Percentiles rank a stretch among this genome's conserved stretches.
These are phyloP conservation scores for Calephelis nemesis DNA, from an alignment of 1,140 invertebrate species.

Conservation along the genomic window DNA sequence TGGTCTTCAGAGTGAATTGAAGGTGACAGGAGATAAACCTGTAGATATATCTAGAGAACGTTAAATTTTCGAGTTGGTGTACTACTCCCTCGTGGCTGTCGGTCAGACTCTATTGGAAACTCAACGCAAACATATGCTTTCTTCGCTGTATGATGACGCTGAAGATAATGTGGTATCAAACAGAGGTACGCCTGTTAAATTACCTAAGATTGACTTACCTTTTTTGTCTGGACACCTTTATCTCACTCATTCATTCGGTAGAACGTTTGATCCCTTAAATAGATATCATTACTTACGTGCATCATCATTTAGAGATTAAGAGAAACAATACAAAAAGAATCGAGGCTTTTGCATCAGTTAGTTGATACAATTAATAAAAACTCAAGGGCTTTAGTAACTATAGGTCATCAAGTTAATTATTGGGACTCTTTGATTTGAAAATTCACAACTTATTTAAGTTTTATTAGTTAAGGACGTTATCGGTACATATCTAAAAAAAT, in stretches of 20 bases:
- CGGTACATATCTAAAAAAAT: slow-evolving; percentile 22
- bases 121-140: background rate
- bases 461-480: slow-evolving; percentile 27
- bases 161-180: background rate
- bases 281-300: too few species aligned
- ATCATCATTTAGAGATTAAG: too few species aligned
- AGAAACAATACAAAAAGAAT: slow-evolving; percentile 28
- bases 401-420: slow-evolving; percentile 22
- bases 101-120: background rate
- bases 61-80: background rate
- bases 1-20: slow-evolving; percentile 15
- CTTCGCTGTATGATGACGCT: background rate
- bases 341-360: slow-evolving; percentile 24
- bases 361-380: slow-evolving; percentile 35
- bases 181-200: slow-evolving; percentile 16
- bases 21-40: background rate
- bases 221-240: slow-evolving; percentile 2
- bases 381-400: slow-evolving; percentile 25
- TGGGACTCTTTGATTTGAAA: slow-evolving; percentile 27
- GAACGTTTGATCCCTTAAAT: too few species aligned
- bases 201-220: slow-evolving; percentile 18
- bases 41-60: background rate
- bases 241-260: too few species aligned
- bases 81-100: slow-evolving; percentile 10
- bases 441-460: slow-evolving; percentile 31